Evolutionary conservation across 2,113 vertebrate species (phyloP).

Genomic region (Papio anubis): DNA sequence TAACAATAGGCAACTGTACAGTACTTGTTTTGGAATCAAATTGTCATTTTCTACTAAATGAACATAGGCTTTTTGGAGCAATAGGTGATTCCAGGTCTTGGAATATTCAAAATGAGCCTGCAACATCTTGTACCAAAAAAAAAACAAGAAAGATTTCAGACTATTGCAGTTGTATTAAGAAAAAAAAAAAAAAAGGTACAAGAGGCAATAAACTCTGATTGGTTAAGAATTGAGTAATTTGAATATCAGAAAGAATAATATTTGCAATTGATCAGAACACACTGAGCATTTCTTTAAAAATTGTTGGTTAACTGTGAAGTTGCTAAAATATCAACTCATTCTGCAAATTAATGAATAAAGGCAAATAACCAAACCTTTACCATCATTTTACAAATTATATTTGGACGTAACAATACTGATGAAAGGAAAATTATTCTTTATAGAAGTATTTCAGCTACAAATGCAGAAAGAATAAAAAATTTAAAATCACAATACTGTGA

Average conservation of each 20-base stretch:
- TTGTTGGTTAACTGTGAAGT: neutral
- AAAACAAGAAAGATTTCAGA: neutral
- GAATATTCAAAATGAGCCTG: neutral
- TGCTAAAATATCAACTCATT: constrained; percentile 1
- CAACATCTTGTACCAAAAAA: neutral
- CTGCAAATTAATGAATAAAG: neutral
- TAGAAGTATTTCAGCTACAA: neutral
- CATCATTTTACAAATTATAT: neutral
- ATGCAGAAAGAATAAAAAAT: neutral
- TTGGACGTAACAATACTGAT: neutral
- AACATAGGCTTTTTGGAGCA: neutral
- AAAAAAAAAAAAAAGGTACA: neutral
- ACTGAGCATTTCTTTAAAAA: neutral
- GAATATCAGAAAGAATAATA: neutral
- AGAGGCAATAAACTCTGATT: neutral
- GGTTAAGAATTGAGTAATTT: neutral
- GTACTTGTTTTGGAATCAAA: neutral
- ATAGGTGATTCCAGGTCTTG: neutral
- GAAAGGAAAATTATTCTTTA: neutral
- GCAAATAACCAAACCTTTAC: neutral
- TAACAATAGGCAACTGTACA: neutral
- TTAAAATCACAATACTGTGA: neutral
- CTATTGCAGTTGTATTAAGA: neutral
- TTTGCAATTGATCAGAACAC: neutral
- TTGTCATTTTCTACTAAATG: neutral